Evolutionary conservation across 2,113 vertebrate genomes (phyloP).

Genomic region (Grammomys surdaster): DNA sequence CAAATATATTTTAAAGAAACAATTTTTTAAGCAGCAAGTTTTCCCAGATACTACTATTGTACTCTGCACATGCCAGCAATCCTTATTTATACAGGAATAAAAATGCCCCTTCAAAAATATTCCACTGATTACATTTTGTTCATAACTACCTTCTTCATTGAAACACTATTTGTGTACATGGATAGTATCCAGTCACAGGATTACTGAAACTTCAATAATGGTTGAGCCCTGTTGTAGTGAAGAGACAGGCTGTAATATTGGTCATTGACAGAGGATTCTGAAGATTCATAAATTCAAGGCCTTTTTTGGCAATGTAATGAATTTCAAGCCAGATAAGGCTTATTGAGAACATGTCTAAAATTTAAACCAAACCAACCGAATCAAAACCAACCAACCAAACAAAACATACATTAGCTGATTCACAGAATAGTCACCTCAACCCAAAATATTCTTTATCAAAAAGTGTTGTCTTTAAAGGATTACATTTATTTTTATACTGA

Average conservation of each 20-base stretch:
- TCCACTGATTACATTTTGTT: background rate
- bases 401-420: background rate
- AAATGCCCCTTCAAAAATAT: background rate
- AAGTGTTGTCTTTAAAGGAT: background rate
- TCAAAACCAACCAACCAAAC: background rate
- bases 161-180: background rate
- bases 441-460: background rate
- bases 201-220: background rate
- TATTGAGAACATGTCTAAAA: background rate
- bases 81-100: background rate
- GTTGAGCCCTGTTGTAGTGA: background rate
- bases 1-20: constrained; percentile 64
- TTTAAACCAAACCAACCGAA: background rate
- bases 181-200: background rate
- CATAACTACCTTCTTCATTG: constrained; percentile 21
- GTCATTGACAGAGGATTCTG: too few relatives aligned
- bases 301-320: background rate
- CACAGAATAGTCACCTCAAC: background rate
- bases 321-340: background rate
- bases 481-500: background rate
- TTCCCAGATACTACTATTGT: background rate
- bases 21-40: constrained; percentile 38
- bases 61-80: constrained; percentile 49
- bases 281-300: background rate
- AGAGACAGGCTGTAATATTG: background rate